A percentile compares a stretch with the other conserved stretches of the same genome.
Conservation (phyloP, 1,140 invertebrate genomes). For the Drosophila aff. region DNA sequence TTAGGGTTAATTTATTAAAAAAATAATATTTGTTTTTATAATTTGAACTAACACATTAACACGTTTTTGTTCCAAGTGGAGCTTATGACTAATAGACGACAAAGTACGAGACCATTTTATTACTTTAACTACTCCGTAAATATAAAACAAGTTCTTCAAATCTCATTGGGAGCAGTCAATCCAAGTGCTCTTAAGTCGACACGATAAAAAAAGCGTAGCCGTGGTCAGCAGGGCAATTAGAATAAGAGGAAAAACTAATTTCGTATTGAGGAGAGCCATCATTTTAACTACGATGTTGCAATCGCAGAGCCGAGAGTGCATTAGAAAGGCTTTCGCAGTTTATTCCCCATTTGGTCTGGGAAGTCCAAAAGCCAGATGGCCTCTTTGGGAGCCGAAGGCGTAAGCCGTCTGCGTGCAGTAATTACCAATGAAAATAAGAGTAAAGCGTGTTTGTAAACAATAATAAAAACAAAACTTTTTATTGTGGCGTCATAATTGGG, state of each 20-base stretch:
- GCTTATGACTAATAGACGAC: not conserved
- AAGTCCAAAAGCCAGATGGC: constrained; percentile 18
- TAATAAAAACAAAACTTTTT: constrained; percentile 45
- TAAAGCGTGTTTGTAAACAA: constrained; percentile 42
- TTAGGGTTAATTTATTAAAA: not conserved
- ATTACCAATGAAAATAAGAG: constrained; percentile 66
- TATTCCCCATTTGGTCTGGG: constrained; percentile 3
- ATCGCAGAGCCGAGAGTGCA: constrained; percentile 22
- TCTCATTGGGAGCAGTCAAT: constrained; percentile 39
- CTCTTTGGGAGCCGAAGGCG: constrained; percentile 15
- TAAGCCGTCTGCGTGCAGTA: constrained; percentile 24
- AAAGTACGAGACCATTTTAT: not conserved
- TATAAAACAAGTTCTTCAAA: constrained; percentile 15
- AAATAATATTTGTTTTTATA: not conserved
- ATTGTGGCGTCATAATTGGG: constrained; percentile 36
- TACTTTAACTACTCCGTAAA: constrained; percentile 13
- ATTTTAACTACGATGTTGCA: constrained; percentile 34
- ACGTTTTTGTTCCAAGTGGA: not conserved
- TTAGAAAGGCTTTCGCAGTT: constrained; percentile 42
- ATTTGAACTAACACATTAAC: not conserved
- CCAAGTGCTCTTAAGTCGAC: constrained; percentile 57
- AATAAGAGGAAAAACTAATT: constrained; percentile 62
- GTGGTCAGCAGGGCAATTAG: constrained; percentile 60
- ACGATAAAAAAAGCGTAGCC: constrained; percentile 17
- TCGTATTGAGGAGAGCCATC: constrained; percentile 37